phyloP scores from a whole-genome alignment of 2,113 vertebrate species.

The Psilopsiagon aurifrons region DNA sequence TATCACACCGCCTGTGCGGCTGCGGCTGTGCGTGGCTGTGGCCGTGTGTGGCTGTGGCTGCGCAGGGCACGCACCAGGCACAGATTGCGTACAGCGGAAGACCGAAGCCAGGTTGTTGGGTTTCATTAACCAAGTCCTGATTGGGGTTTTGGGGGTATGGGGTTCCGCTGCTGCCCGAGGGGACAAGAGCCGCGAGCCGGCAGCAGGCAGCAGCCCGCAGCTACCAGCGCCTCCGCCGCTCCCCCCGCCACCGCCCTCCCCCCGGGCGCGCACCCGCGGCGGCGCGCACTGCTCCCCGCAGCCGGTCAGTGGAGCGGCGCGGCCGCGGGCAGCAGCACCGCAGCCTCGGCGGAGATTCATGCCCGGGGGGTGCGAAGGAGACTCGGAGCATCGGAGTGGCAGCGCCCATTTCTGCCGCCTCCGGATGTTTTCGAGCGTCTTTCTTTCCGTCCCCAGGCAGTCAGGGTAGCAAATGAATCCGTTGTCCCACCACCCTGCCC shows the following conservation, averaged over 20 bases:
- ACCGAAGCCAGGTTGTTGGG: neutral
- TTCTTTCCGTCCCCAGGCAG: neutral
- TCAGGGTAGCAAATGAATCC: neutral
- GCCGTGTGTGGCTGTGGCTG: neutral
- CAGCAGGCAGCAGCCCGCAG: neutral
- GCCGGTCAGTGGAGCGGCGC: neutral
- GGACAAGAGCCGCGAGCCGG: neutral
- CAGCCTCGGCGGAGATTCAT: rapidly evolving
- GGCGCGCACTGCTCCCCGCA: neutral
- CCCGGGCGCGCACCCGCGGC: neutral
- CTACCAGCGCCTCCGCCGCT: rapidly evolving
- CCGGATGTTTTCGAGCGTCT: neutral
- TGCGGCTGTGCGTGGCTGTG: no score
- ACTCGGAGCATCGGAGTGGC: neutral
- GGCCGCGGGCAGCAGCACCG: neutral
- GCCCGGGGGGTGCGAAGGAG: neutral
- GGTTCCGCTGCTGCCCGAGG: neutral
- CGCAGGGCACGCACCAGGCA: neutral
- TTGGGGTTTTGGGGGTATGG: no score
- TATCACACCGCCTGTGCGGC: neutral
- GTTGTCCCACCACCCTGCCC: neutral
- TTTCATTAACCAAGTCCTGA: neutral
- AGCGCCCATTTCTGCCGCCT: neutral
- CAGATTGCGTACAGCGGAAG: rapidly evolving
- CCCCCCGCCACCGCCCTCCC: neutral